These are phyloP conservation scores for Tursiops truncatus DNA, from an alignment of 2,113 vertebrate genomes.

Conservation along the genomic window DNA sequence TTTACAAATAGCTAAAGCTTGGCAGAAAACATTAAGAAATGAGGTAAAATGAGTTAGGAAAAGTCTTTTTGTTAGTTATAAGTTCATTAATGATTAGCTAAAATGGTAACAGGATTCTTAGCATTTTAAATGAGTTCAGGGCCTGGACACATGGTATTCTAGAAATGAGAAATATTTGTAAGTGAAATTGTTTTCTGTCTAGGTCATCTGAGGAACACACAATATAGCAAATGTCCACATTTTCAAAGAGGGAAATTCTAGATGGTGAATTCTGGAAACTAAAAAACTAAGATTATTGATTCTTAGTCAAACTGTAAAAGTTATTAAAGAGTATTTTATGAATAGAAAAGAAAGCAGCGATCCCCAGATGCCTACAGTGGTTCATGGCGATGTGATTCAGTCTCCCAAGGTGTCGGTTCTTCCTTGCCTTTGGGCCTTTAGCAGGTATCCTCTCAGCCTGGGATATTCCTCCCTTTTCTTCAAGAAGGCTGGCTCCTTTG, in stretches of 20 bases:
- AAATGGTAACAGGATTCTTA: neutral
- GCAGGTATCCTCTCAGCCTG: neutral
- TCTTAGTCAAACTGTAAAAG: neutral
- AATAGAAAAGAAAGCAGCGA: neutral
- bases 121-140: conserved; percentile 14
- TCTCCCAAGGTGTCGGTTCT: neutral
- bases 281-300: neutral
- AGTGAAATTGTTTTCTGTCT: neutral
- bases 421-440: neutral
- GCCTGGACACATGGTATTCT: neutral
- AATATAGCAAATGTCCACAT: neutral
- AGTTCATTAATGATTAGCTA: neutral
- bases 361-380: neutral
- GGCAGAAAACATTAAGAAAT: neutral
- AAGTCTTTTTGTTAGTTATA: neutral
- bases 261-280: neutral
- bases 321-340: neutral
- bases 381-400: neutral
- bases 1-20: neutral
- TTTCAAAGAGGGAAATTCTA: neutral
- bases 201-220: neutral
- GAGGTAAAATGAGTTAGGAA: neutral
- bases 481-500: neutral
- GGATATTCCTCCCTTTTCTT: neutral
- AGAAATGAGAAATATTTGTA: conserved; percentile 19